These are phyloP conservation scores for Gallinago solitaria DNA, from an alignment of 2,797 vertebrate genomes.

Conservation along the genomic window DNA sequence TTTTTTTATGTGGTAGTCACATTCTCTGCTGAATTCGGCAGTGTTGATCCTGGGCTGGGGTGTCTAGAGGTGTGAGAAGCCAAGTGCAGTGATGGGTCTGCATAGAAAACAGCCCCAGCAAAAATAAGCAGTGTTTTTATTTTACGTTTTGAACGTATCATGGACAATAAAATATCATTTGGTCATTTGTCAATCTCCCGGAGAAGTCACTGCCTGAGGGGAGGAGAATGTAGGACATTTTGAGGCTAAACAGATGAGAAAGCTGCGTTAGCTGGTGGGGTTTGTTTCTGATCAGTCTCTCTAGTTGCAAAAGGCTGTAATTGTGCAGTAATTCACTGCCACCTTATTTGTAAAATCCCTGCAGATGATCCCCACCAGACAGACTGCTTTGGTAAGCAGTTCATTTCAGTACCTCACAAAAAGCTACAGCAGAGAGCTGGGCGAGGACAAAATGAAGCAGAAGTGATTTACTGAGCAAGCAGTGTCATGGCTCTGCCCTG, in stretches of 20 bases:
- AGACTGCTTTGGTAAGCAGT: conserved; percentile 67
- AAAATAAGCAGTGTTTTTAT: not conserved
- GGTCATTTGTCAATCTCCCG: not conserved
- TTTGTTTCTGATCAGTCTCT: conserved; percentile 1
- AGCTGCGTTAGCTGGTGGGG: not conserved
- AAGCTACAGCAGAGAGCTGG: conserved; percentile 27
- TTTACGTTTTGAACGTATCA: not conserved
- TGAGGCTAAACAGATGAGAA: conserved; percentile 5
- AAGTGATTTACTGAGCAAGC: conserved; percentile 64
- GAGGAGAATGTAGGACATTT: not conserved
- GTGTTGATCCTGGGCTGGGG: not conserved
- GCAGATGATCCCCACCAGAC: conserved; percentile 21
- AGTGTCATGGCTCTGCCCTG: conserved; percentile 22
- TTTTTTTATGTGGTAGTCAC: not conserved
- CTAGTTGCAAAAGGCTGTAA: conserved; percentile 17
- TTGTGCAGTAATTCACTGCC: conserved; percentile 34
- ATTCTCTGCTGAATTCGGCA: not conserved
- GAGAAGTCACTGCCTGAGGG: not conserved
- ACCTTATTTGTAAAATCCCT: conserved; percentile 55
- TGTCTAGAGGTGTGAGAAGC: not conserved
- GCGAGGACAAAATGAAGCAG: conserved; percentile 15
- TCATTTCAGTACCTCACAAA: conserved; percentile 59
- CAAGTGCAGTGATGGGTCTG: not conserved
- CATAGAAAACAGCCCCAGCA: not conserved
- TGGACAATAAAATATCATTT: not conserved